Conservation (phyloP, 2,113 vertebrate species). For the Podilymbus podiceps region DNA sequence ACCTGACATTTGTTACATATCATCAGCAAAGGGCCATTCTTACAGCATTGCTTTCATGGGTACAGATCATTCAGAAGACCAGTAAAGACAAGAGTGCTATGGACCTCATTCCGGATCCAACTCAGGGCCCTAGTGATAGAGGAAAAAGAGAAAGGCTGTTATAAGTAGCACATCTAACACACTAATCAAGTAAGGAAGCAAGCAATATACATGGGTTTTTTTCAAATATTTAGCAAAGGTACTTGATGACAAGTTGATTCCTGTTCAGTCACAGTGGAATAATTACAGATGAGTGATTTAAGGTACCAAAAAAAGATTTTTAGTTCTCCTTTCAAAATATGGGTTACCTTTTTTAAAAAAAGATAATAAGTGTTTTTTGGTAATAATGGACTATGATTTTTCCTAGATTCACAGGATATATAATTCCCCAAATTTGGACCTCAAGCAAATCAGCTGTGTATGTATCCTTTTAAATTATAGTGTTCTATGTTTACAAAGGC, state of each 20-base stretch:
- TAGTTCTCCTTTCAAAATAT: background rate
- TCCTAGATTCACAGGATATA: background rate
- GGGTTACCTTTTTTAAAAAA: background rate
- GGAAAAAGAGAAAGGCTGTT: background rate
- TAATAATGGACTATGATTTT: background rate
- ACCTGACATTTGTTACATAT: background rate
- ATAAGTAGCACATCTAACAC: background rate
- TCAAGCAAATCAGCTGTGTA: background rate
- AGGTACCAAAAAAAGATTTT: background rate
- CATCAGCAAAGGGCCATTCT: background rate
- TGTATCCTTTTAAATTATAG: background rate
- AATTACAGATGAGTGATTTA: background rate
- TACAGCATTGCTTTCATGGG: rapidly evolving
- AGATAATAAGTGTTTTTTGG: background rate
- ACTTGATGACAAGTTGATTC: background rate
- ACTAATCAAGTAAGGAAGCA: background rate
- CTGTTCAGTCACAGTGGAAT: background rate
- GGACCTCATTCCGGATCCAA: background rate
- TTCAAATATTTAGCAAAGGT: background rate
- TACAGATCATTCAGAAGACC: background rate
- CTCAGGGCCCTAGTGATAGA: background rate
- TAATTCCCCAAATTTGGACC: background rate
- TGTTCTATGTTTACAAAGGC: background rate
- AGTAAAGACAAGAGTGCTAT: background rate
- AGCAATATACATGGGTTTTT: background rate